Evolutionary conservation across 2,113 vertebrate species (phyloP).

Genomic region (Ellobius talpinus): DNA sequence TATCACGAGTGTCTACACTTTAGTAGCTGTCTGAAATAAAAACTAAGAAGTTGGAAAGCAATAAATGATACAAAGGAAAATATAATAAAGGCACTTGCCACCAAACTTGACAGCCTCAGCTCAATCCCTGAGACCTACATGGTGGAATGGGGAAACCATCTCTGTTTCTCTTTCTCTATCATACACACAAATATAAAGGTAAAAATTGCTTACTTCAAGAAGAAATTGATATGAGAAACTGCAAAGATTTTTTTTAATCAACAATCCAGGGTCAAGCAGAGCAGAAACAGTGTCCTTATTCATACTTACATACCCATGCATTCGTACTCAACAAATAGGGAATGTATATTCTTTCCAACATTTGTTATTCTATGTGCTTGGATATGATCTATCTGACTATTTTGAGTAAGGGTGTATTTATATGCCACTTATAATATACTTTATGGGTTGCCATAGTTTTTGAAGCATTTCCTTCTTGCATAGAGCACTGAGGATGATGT

Average conservation of each 20-base stretch:
- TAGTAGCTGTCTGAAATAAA: background rate
- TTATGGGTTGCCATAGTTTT: background rate
- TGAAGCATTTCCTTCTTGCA: background rate
- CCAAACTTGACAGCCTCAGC: background rate
- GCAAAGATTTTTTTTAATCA: background rate
- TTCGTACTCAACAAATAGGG: background rate
- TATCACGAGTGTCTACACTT: background rate
- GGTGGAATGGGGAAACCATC: background rate
- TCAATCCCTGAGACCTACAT: background rate
- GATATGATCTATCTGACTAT: background rate
- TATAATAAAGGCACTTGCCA: background rate
- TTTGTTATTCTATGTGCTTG: background rate
- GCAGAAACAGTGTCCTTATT: background rate
- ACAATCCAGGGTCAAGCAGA: background rate
- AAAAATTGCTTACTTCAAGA: background rate
- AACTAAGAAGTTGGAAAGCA: constrained; percentile 27
- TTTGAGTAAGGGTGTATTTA: background rate
- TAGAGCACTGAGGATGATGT: background rate
- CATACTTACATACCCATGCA: background rate
- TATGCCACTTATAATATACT: background rate
- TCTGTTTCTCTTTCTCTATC: background rate
- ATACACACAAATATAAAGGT: background rate
- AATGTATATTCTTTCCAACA: background rate
- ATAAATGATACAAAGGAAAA: constrained; percentile 6
- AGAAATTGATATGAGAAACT: background rate